Base-by-base conservation (phyloP, 2,113 vertebrate genomes). In the Semicossyphus pulcher region DNA sequence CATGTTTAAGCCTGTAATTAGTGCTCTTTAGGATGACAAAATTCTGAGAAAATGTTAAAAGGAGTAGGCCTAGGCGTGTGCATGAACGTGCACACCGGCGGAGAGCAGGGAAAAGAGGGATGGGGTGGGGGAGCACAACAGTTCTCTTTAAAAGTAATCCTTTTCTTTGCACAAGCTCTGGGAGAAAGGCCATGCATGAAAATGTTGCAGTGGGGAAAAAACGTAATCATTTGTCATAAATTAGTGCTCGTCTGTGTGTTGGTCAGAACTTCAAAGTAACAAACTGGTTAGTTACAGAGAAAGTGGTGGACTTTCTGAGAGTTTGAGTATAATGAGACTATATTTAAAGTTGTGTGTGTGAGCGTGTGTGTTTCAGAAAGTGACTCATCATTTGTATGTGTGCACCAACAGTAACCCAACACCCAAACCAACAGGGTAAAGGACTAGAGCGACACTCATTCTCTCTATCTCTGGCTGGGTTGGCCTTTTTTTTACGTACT, bases 1-100 rank as follows among this genome's bases (percentile, higher is more conserved):
- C 83, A 86, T 62, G 72, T 82, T 81, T 75, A 84, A 88, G 88
- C 80, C 88, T 92, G 88, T 91, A 91, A 92, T 92, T 91, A 91
- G 80, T 80, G 82, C 77, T 81, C 86, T 90, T 90, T 84, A 80
- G 84, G 82, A 89, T 80, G 88, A 90, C 83, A 91, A 78, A 89
- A 85, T 83, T 89, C 85, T 15, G 67, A 87, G 88, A 85, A 92
- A 88, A 88, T 11, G 73, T 81, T 75, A 49, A 77, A 80, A 86
- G 72, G 39, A 86, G 78, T 64, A 82, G 49, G 68, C 68, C 57
- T 15, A 10, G 54, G 72, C n/a, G 47, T 48, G 72, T 74, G 81
- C 73, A 34, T 7, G 65, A 44, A 7, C 0, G 20, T 21, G 29
- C 48, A 31, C 48, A 29, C 39, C 66, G 5, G 49, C 3, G 0